A percentile compares a stretch with the other conserved stretches of the same genome.
Conservation (phyloP, 2,888 invertebrate species). For the Papilio protenor region DNA sequence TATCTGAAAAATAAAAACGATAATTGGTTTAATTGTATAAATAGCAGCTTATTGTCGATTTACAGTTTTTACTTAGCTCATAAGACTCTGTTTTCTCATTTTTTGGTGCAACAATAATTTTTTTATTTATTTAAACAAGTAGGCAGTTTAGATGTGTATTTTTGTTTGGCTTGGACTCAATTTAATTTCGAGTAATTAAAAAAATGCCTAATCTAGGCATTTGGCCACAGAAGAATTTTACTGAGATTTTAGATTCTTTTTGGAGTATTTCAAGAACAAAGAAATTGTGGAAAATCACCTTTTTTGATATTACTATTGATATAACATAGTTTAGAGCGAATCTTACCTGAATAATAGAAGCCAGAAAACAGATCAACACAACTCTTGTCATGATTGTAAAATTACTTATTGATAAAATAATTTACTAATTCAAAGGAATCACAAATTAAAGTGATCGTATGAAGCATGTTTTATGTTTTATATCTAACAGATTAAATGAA, state of each 20-base stretch:
- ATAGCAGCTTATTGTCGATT: not conserved
- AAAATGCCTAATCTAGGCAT: not conserved
- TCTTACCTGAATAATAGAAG: slow-evolving; percentile 46
- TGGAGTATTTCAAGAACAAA: not conserved
- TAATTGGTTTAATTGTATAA: not conserved
- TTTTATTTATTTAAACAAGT: too few relatives aligned
- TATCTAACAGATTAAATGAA: slow-evolving; percentile 38
- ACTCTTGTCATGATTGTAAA: slow-evolving; percentile 47
- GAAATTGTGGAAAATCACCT: too few relatives aligned
- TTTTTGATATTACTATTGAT: too few relatives aligned
- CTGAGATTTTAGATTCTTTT: not conserved
- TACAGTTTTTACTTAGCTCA: too few relatives aligned
- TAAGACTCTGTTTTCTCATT: too few relatives aligned
- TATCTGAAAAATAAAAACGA: slow-evolving; percentile 30
- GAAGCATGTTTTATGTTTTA: slow-evolving; percentile 40
- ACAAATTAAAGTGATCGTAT: slow-evolving; percentile 34
- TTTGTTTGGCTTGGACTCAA: too few relatives aligned
- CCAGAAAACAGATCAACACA: slow-evolving; percentile 45
- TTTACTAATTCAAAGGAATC: slow-evolving; percentile 33
- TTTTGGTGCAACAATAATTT: too few relatives aligned
- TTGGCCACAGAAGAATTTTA: not conserved
- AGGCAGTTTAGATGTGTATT: too few relatives aligned
- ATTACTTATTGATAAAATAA: slow-evolving; percentile 39
- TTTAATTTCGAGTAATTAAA: not conserved
- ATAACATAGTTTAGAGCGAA: not conserved